These are phyloP conservation scores for Eospalax fontanierii DNA, from an alignment of 2,797 vertebrate genomes.

Conservation along the genomic window DNA sequence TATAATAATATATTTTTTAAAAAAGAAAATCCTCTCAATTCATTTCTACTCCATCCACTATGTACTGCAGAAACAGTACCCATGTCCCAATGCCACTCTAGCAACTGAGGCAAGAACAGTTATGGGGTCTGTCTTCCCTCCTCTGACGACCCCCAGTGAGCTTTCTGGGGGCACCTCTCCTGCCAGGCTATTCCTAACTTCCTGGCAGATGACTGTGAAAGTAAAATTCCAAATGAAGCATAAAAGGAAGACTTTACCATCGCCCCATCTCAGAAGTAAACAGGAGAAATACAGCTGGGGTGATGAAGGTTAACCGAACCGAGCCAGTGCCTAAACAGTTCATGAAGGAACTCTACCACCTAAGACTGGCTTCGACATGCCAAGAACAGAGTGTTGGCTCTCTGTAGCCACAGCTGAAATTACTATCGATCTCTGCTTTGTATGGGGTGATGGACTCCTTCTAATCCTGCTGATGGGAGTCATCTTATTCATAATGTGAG, in stretches of 20 bases:
- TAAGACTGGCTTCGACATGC: neutral
- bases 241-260: neutral
- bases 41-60: neutral
- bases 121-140: neutral
- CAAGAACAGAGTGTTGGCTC: neutral
- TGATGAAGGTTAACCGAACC: neutral
- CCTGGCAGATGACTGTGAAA: neutral
- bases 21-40: no score
- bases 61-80: neutral
- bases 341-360: neutral
- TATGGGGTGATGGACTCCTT: neutral
- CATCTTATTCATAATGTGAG: conserved; percentile 31
- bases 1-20: no score
- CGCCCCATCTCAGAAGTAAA: neutral
- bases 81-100: fast-evolving
- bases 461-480: neutral
- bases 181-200: neutral
- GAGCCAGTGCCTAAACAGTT: neutral
- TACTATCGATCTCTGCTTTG: neutral
- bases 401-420: neutral
- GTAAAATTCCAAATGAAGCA: neutral
- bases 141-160: neutral
- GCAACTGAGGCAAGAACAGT: neutral
- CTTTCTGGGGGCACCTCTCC: neutral
- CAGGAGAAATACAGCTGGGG: fast-evolving